Evolutionary conservation across 2,797 vertebrate species (phyloP).

Genomic region (Craterocephalus amniculus): DNA sequence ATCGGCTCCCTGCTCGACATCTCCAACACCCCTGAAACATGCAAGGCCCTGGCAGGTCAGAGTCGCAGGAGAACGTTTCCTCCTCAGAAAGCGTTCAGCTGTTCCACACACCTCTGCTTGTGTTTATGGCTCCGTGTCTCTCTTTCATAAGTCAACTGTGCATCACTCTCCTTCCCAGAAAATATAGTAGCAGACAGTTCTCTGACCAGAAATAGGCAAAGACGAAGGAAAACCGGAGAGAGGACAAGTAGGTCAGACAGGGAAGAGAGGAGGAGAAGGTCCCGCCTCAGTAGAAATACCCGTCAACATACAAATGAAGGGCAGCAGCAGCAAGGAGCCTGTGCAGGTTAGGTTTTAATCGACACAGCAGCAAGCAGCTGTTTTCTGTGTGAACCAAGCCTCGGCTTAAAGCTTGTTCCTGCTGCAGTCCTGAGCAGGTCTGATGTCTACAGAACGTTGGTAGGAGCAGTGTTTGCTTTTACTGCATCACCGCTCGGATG

Average conservation of each 20-base stretch:
- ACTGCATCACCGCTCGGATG: no score
- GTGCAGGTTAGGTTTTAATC: constrained; percentile 54
- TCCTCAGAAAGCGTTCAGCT: not conserved
- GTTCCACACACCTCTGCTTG: not conserved
- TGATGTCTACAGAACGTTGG: no score
- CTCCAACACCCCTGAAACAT: constrained; percentile 94
- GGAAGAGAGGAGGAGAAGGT: constrained; percentile 47
- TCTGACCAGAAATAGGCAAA: constrained; percentile 46
- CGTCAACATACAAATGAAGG: constrained; percentile 33
- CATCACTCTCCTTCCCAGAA: constrained; percentile 57
- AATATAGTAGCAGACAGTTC: constrained; percentile 50
- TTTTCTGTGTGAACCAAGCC: not conserved
- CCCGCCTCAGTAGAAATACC: constrained; percentile 38
- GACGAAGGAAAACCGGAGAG: constrained; percentile 57
- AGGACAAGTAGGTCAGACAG: constrained; percentile 64
- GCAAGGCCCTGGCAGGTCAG: constrained; percentile 85
- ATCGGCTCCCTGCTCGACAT: constrained; percentile 95
- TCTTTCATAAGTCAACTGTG: constrained; percentile 12
- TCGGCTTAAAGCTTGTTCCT: no score
- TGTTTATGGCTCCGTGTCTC: not conserved
- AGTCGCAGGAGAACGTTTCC: not conserved
- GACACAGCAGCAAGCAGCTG: no score
- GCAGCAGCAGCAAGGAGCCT: constrained; percentile 38
- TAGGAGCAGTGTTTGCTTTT: not conserved
- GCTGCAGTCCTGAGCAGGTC: no score